Evolutionary conservation across 1,140 invertebrate species (phyloP).

Genomic region (Euwallacea similis): DNA sequence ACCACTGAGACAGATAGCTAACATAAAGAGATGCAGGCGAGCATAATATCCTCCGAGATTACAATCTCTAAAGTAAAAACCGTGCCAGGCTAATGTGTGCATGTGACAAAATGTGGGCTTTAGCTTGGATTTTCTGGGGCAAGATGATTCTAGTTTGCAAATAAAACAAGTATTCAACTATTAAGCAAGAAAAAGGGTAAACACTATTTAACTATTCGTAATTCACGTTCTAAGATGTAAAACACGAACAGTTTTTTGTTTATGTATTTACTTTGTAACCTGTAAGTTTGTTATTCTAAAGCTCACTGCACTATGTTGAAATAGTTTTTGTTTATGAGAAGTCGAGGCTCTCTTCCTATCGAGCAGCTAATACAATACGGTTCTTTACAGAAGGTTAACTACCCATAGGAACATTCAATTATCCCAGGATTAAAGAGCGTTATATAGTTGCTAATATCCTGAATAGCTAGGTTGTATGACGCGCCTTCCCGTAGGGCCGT

Average conservation of each 20-base stretch:
- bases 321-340: too few relatives aligned
- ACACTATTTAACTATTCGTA: too few relatives aligned
- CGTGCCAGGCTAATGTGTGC: conserved; percentile 34
- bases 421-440: conserved; percentile 5
- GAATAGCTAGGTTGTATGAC: conserved; percentile 10
- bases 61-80: conserved; percentile 42
- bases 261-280: too few relatives aligned
- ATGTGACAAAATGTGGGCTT: conserved; percentile 21
- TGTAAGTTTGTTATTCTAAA: too few relatives aligned
- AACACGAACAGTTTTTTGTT: too few relatives aligned
- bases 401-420: neutral
- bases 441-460: conserved; percentile 10
- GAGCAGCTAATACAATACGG: too few relatives aligned
- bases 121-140: conserved; percentile 12
- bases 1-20: conserved; percentile 42
- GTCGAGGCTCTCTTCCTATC: too few relatives aligned
- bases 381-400: neutral
- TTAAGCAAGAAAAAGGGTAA: too few relatives aligned
- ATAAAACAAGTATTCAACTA: neutral
- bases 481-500: neutral
- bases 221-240: too few relatives aligned
- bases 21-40: conserved; percentile 41
- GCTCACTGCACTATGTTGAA: too few relatives aligned
- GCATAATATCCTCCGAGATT: conserved; percentile 41
- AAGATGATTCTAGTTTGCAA: conserved; percentile 14